Evolutionary conservation across 2,888 invertebrate genomes (phyloP).

Genomic region (Tyria jacobaeae): DNA sequence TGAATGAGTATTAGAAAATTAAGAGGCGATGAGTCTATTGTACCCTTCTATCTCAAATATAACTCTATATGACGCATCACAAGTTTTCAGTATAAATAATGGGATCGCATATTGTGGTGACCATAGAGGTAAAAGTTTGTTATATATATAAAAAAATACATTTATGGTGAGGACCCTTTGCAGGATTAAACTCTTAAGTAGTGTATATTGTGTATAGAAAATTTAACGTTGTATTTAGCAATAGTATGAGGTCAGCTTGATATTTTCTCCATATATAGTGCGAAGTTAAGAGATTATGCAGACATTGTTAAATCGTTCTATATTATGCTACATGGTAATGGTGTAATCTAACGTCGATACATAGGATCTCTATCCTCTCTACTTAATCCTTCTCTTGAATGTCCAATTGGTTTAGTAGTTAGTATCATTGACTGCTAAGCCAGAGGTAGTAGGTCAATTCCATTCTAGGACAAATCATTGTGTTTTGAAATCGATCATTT

Average conservation of each 20-base stretch:
- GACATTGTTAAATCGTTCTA: too few relatives aligned
- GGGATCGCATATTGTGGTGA: slow-evolving; percentile 52
- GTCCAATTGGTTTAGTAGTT: too few relatives aligned
- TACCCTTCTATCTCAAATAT: slow-evolving; percentile 33
- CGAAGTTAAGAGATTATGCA: too few relatives aligned
- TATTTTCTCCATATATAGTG: slow-evolving; percentile 1
- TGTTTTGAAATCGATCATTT: too few relatives aligned
- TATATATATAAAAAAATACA: background rate
- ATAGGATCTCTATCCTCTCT: too few relatives aligned
- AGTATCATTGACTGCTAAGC: too few relatives aligned
- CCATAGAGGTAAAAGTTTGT: background rate
- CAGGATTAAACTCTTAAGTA: slow-evolving; percentile 56
- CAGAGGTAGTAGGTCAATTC: too few relatives aligned
- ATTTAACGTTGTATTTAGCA: slow-evolving; percentile 14
- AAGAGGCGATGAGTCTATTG: slow-evolving; percentile 31
- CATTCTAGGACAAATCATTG: too few relatives aligned
- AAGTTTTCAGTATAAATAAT: slow-evolving; percentile 46
- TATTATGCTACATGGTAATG: too few relatives aligned
- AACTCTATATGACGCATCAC: slow-evolving; percentile 55
- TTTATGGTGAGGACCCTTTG: slow-evolving; percentile 45
- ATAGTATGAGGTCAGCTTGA: slow-evolving; percentile 7
- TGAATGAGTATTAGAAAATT: slow-evolving; percentile 39
- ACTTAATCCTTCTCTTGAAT: too few relatives aligned
- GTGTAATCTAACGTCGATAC: too few relatives aligned
- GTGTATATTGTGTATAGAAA: slow-evolving; percentile 37